These are phyloP conservation scores for Ichneumoninae sp. DNA, from an alignment of 2,888 invertebrate genomes.

Conservation along the genomic window DNA sequence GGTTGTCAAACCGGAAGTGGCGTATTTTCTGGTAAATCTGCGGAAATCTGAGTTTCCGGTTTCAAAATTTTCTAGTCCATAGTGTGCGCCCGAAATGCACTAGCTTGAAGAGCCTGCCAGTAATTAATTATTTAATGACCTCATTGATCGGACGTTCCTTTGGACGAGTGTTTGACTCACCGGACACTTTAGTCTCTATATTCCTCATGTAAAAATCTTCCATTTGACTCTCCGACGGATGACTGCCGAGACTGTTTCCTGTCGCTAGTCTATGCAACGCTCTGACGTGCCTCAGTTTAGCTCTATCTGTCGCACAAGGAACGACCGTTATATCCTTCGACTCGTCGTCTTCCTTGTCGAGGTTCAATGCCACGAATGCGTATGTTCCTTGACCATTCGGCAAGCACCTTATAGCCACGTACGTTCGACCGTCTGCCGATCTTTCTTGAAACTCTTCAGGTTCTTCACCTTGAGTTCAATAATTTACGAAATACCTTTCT, in stretches of 20 bases:
- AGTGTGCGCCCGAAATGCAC: too few relatives aligned
- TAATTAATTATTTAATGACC: not conserved
- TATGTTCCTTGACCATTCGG: constrained; percentile 84
- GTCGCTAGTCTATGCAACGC: constrained; percentile 65
- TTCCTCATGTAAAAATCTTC: constrained; percentile 71
- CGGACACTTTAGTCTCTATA: constrained; percentile 70
- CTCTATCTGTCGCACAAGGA: constrained; percentile 63
- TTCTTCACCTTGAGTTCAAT: constrained; percentile 59
- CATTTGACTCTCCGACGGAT: constrained; percentile 69
- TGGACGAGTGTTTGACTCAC: constrained; percentile 57
- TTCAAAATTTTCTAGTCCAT: too few relatives aligned
- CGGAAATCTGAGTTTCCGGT: too few relatives aligned
- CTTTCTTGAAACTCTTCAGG: constrained; percentile 72
- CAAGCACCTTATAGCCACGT: constrained; percentile 84
- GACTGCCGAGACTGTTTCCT: constrained; percentile 41
- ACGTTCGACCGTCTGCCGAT: constrained; percentile 83
- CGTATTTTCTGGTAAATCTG: too few relatives aligned
- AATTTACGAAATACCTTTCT: not conserved
- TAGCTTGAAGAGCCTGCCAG: too few relatives aligned
- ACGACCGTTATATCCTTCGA: constrained; percentile 80
- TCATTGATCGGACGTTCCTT: not conserved
- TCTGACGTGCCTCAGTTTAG: constrained; percentile 67
- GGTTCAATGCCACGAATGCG: constrained; percentile 84
- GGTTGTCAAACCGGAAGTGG: too few relatives aligned
- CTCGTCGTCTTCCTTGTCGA: constrained; percentile 82